These are phyloP conservation scores for Minunthozetes semirufus DNA, from an alignment of 2,888 invertebrate species.

Conservation along the genomic window DNA sequence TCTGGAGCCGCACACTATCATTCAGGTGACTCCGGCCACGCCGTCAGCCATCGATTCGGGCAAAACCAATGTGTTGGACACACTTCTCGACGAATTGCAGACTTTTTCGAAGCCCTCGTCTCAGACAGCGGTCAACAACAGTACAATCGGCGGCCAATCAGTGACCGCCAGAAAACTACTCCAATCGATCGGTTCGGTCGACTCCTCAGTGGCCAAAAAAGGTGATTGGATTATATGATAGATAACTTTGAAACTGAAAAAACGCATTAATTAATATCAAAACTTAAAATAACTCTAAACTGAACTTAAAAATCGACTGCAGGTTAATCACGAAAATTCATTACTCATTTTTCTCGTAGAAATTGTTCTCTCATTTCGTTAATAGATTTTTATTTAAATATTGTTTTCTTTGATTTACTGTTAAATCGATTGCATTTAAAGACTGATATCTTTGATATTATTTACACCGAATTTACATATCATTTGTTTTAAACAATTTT, in stretches of 20 bases:
- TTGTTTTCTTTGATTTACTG: neutral
- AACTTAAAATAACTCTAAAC: neutral
- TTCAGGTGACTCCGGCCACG: constrained; percentile 42
- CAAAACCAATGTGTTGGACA: constrained; percentile 88
- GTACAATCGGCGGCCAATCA: constrained; percentile 23
- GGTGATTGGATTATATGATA: constrained; percentile 30
- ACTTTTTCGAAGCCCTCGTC: constrained; percentile 69
- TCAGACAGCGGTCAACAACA: constrained; percentile 9
- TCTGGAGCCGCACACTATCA: constrained; percentile 43
- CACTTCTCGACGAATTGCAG: constrained; percentile 85
- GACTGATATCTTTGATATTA: neutral
- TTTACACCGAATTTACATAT: neutral
- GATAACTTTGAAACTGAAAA: neutral
- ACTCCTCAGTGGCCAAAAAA: constrained; percentile 15
- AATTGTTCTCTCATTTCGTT: neutral
- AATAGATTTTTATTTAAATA: neutral
- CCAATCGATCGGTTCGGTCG: constrained; percentile 1
- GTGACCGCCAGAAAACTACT: neutral
- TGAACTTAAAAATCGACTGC: neutral
- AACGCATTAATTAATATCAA: neutral
- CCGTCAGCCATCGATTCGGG: constrained; percentile 37
- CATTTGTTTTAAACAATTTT: constrained; percentile 13
- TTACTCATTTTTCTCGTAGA: no score
- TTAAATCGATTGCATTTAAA: neutral
- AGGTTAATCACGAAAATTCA: neutral